Percentiles rank a stretch among this genome's conserved stretches.
These are phyloP conservation scores for Notospermus geniculatus DNA, from an alignment of 1,140 invertebrate genomes.

Conservation along the genomic window DNA sequence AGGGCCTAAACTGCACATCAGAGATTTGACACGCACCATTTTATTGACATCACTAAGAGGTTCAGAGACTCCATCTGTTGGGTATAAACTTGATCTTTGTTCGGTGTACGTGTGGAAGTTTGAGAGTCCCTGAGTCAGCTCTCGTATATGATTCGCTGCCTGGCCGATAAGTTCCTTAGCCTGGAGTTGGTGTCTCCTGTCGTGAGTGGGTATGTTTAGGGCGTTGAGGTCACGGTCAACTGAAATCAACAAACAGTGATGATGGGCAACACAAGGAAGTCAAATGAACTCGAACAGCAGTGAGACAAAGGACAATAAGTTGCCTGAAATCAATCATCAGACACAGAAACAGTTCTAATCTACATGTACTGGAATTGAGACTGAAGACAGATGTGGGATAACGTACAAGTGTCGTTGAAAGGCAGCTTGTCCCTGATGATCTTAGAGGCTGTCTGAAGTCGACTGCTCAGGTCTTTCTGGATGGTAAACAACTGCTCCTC, in stretches of 20 bases:
- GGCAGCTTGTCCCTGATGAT: conserved; percentile 49
- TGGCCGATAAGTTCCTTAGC: conserved; percentile 46
- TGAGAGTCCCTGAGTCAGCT: conserved; percentile 50
- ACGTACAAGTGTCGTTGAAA: conserved; percentile 54
- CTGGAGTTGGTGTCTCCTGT: conserved; percentile 43
- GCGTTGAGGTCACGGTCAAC: conserved; percentile 43
- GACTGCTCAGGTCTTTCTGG: conserved; percentile 32
- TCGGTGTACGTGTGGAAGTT: conserved; percentile 56
- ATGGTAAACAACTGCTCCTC: conserved; percentile 38
- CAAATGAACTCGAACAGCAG: no score
- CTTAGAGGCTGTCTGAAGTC: conserved; percentile 37
- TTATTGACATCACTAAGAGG: conserved; percentile 43
- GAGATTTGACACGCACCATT: conserved; percentile 32
- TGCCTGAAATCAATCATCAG: no score
- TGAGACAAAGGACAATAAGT: no score
- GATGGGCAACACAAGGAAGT: no score
- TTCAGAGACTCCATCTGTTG: conserved; percentile 40
- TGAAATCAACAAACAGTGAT: conserved; percentile 23
- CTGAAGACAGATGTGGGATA: no score
- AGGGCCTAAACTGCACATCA: background rate
- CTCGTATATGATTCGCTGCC: conserved; percentile 39
- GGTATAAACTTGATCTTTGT: conserved; percentile 51
- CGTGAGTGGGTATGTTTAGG: conserved; percentile 51
- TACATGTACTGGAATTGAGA: no score
- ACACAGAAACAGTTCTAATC: no score